Conservation (phyloP, 1,140 invertebrate genomes). For the Thalassaphorura encarpata region DNA sequence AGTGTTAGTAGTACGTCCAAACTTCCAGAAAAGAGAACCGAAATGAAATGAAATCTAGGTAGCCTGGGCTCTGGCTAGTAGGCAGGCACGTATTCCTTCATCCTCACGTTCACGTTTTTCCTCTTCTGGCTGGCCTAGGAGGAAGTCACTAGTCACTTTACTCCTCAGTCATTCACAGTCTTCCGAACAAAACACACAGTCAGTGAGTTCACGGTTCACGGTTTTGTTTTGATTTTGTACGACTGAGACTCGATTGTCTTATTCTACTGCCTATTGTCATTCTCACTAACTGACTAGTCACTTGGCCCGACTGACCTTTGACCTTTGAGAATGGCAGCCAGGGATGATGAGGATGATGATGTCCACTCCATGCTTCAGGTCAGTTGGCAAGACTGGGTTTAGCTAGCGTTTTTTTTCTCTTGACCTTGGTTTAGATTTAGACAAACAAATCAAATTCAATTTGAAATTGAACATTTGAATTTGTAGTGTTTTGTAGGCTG, state of each 20-base stretch:
- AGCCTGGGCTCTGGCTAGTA: neutral
- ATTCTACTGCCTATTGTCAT: too few species aligned
- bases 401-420: neutral
- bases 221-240: too few species aligned
- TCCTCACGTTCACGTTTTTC: neutral
- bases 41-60: neutral
- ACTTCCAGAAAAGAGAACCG: neutral
- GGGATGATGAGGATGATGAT: too few species aligned
- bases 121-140: neutral
- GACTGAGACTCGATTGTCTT: too few species aligned
- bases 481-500: neutral
- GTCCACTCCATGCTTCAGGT: too few species aligned
- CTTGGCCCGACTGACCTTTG: neutral
- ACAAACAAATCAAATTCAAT: neutral
- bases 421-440: neutral
- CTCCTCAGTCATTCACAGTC: neutral
- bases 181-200: neutral
- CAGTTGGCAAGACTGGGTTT: neutral
- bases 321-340: too few species aligned
- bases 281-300: neutral
- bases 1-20: neutral
- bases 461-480: neutral
- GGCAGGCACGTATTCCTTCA: neutral
- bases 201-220: neutral
- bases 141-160: neutral